These are phyloP conservation scores for Athripsodes cinereus DNA, from an alignment of 2,888 invertebrate genomes.

Conservation along the genomic window DNA sequence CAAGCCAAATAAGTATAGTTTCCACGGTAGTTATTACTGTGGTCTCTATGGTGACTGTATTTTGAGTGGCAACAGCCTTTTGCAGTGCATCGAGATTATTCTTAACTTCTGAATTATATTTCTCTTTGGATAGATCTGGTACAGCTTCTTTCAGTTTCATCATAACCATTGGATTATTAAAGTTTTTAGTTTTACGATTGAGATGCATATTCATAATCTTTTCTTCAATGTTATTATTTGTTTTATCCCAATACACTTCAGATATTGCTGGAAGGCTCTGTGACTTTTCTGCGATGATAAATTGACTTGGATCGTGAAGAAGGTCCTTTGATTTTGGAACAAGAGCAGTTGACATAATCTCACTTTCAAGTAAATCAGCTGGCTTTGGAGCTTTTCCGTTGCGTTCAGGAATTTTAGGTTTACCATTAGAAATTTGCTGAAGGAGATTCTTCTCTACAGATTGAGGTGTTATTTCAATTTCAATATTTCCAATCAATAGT, in stretches of 20 bases:
- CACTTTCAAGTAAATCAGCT: constrained; percentile 16
- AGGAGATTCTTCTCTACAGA: constrained; percentile 2
- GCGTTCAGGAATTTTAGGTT: not conserved
- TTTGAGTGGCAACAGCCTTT: constrained; percentile 52
- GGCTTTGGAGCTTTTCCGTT: constrained; percentile 4
- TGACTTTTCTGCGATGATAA: constrained; percentile 32
- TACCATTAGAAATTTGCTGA: too few species aligned
- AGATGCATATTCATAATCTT: constrained; percentile 52
- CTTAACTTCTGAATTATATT: constrained; percentile 52
- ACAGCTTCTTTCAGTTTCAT: constrained; percentile 53
- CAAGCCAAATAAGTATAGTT: constrained; percentile 76
- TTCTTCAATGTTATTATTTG: constrained; percentile 47
- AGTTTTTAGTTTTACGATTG: constrained; percentile 46
- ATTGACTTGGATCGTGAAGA: constrained; percentile 3
- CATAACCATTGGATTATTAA: constrained; percentile 57
- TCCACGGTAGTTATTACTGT: constrained; percentile 70
- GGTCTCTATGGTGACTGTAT: constrained; percentile 57
- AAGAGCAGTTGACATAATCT: constrained; percentile 4
- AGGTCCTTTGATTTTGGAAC: not conserved
- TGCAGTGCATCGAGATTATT: constrained; percentile 54
- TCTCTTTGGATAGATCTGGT: constrained; percentile 49
- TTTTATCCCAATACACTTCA: constrained; percentile 46
- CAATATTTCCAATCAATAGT: constrained; percentile 21
- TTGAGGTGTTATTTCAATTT: constrained; percentile 21
- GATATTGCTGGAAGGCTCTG: constrained; percentile 33